These are phyloP conservation scores for Pinctada fucata DNA, from an alignment of 2,888 invertebrate species.

Conservation along the genomic window DNA sequence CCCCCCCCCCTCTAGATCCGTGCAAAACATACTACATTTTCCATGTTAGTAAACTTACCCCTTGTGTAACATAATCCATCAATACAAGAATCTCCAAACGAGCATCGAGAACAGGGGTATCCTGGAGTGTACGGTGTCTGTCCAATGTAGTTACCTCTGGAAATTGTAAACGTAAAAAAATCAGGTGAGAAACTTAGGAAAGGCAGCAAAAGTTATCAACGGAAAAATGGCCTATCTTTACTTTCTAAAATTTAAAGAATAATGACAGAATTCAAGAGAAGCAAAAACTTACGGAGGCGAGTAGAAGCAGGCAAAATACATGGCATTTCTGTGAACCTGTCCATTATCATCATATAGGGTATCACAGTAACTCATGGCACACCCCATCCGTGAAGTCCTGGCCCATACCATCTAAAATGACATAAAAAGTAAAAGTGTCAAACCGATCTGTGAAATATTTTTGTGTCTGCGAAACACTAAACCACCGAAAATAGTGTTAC, in stretches of 20 bases:
- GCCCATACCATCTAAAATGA: constrained; percentile 63
- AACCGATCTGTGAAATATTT: too few relatives aligned
- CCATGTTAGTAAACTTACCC: constrained; percentile 4
- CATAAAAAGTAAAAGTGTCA: background rate
- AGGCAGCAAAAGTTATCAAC: background rate
- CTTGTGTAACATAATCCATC: constrained; percentile 56
- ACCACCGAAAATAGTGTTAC: background rate
- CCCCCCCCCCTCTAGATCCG: too few relatives aligned
- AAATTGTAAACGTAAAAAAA: constrained; percentile 6
- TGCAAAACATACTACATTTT: too few relatives aligned
- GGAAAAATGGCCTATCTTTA: too few relatives aligned
- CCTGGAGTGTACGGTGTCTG: constrained; percentile 59
- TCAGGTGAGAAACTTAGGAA: background rate
- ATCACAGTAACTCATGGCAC: constrained; percentile 55
- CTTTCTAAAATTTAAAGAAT: background rate
- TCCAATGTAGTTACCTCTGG: constrained; percentile 67
- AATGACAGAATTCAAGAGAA: background rate
- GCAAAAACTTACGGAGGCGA: constrained; percentile 58
- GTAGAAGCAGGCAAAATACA: constrained; percentile 67
- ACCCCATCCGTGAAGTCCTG: constrained; percentile 58
- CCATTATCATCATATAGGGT: constrained; percentile 42
- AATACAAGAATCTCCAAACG: constrained; percentile 47
- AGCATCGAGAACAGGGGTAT: constrained; percentile 62
- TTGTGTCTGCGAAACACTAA: constrained; percentile 5
- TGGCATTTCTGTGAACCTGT: constrained; percentile 49